Evolutionary conservation across 2,113 vertebrate species (phyloP).

Genomic region (Bucco capensis): DNA sequence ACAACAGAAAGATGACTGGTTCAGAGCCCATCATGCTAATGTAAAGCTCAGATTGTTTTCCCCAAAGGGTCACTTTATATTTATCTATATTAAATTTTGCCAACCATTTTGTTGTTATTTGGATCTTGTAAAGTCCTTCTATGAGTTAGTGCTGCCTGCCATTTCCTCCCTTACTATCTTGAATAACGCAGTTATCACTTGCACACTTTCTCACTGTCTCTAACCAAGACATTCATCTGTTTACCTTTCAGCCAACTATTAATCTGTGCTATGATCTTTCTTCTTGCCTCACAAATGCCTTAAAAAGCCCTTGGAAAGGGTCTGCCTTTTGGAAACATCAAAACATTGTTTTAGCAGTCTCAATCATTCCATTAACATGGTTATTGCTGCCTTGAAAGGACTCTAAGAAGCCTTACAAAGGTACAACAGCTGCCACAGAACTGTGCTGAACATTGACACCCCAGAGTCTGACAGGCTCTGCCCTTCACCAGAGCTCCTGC

Average conservation of each 20-base stretch:
- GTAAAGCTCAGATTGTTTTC: neutral
- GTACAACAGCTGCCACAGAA: neutral
- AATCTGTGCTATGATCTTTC: accelerated
- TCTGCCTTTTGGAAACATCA: neutral
- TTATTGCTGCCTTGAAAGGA: neutral
- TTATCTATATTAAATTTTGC: neutral
- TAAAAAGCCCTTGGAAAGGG: neutral
- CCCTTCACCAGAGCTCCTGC: neutral
- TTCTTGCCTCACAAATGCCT: neutral
- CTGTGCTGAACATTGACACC: neutral
- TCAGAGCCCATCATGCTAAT: neutral
- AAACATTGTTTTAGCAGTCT: neutral
- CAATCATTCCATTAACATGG: neutral
- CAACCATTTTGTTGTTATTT: neutral
- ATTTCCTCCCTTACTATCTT: neutral
- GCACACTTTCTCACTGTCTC: neutral
- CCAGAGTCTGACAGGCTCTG: too few species aligned
- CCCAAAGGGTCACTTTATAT: neutral
- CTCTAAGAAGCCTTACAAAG: neutral
- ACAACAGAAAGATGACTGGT: neutral
- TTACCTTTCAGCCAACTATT: neutral
- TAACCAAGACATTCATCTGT: neutral
- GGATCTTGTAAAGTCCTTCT: neutral
- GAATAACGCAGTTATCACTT: neutral
- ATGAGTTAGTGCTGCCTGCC: neutral